These are phyloP conservation scores for Conopomorpha cramerella DNA, from an alignment of 1,140 invertebrate species.

Conservation along the genomic window DNA sequence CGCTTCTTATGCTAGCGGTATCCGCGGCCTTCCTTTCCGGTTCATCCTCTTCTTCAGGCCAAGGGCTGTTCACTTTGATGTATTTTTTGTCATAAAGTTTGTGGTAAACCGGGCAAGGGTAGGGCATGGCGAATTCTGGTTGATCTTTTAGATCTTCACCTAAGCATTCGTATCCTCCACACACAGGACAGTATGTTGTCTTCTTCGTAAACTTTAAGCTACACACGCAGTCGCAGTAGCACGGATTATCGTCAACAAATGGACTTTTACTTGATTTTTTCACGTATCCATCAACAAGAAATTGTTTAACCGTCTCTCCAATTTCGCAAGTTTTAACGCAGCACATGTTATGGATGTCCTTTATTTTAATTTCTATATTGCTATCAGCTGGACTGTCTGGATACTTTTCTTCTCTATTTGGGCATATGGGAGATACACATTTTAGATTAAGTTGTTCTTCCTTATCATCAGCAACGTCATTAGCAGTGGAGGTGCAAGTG, in stretches of 20 bases:
- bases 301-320: constrained; percentile 34
- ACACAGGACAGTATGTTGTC: constrained; percentile 42
- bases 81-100: constrained; percentile 43
- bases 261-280: constrained; percentile 10
- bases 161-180: constrained; percentile 42
- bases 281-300: constrained; percentile 25
- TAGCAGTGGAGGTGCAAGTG: constrained; percentile 17
- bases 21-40: constrained; percentile 10
- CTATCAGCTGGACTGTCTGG: constrained; percentile 43
- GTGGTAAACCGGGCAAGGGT: constrained; percentile 47
- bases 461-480: constrained; percentile 6
- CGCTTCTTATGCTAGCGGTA: constrained; percentile 17
- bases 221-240: constrained; percentile 43
- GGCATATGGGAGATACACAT: constrained; percentile 19
- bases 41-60: constrained; percentile 21
- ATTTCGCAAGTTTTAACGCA: constrained; percentile 36
- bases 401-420: constrained; percentile 9
- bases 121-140: constrained; percentile 31
- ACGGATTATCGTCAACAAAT: constrained; percentile 20
- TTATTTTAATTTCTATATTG: constrained; percentile 24
- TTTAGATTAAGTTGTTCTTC: constrained; percentile 8
- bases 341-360: constrained; percentile 36
- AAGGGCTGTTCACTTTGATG: constrained; percentile 27
- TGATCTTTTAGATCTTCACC: constrained; percentile 31
- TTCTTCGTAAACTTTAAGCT: constrained; percentile 35